Conservation (phyloP, 2,888 invertebrate species). For the Abscondita cerata region DNA sequence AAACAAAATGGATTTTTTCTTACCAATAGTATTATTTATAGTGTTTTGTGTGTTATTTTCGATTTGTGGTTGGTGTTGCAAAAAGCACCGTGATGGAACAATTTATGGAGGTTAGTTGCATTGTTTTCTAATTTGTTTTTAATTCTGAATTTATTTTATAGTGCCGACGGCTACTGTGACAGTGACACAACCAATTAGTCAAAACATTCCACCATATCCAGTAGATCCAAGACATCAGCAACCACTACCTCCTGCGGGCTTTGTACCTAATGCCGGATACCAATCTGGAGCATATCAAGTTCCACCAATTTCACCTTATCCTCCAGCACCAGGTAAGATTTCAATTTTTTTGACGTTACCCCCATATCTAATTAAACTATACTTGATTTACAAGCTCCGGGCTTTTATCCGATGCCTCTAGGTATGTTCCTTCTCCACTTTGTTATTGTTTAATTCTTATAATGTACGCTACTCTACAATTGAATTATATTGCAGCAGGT, state of each 20-base stretch:
- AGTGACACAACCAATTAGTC: conserved; percentile 16
- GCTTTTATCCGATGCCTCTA: conserved; percentile 28
- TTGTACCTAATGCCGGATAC: conserved; percentile 21
- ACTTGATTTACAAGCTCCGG: conserved; percentile 19
- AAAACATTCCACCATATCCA: conserved; percentile 26
- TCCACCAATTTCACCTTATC: conserved; percentile 16
- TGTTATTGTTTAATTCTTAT: not conserved
- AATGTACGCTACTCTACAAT: not conserved
- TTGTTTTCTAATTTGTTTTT: not conserved
- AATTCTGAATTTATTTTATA: not conserved
- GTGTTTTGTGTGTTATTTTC: conserved; percentile 42
- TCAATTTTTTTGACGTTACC: not conserved
- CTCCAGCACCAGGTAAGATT: conserved; percentile 28
- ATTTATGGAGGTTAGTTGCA: conserved; percentile 39
- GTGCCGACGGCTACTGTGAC: conserved; percentile 25
- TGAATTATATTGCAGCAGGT: conserved; percentile 5
- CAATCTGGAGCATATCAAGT: conserved; percentile 24
- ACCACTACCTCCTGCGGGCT: conserved; percentile 13
- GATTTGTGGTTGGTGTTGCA: conserved; percentile 43
- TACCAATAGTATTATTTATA: conserved; percentile 39
- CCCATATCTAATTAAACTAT: not conserved
- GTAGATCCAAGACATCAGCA: conserved; percentile 17
- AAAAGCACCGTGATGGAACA: conserved; percentile 37
- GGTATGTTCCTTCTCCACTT: conserved; percentile 17
- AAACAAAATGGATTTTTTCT: conserved; percentile 39